Conservation (phyloP, 2,797 vertebrate genomes). For the Tragelaphus oryx region DNA sequence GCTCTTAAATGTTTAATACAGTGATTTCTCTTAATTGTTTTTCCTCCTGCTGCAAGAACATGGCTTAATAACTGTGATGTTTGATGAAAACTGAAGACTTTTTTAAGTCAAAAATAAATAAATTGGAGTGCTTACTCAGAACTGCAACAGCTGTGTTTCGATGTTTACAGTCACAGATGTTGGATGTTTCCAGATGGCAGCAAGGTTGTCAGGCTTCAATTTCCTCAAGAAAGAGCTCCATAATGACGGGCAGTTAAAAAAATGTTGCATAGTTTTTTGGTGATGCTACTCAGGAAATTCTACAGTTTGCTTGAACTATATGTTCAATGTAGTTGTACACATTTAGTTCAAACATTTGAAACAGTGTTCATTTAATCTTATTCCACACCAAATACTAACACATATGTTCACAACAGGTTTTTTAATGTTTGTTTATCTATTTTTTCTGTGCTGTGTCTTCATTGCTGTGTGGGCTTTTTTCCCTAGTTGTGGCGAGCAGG, state of each 20-base stretch:
- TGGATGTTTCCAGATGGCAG: constrained; percentile 69
- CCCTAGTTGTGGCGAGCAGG: not conserved
- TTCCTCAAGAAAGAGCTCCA: constrained; percentile 53
- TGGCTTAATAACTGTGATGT: constrained; percentile 49
- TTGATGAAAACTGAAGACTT: constrained; percentile 66
- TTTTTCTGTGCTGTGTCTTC: not conserved
- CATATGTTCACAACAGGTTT: not conserved
- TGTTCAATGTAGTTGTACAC: not conserved
- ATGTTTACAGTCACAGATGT: constrained; percentile 64
- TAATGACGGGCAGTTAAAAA: constrained; percentile 43
- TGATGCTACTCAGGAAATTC: not conserved
- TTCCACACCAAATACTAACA: not conserved
- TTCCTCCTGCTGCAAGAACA: constrained; percentile 47
- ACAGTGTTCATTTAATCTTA: not conserved
- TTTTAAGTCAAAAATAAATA: constrained; percentile 62
- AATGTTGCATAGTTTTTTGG: not conserved
- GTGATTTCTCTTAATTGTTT: constrained; percentile 48
- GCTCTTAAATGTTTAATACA: constrained; percentile 54
- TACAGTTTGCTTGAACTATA: constrained; percentile 18
- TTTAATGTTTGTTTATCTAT: not conserved
- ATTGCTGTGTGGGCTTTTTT: not conserved
- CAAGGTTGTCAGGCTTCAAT: constrained; percentile 54
- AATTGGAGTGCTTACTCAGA: constrained; percentile 59
- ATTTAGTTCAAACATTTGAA: constrained; percentile 30
- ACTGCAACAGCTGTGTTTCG: constrained; percentile 64